Conservation (phyloP, 2,113 vertebrate species). For the Heterochromis multidens region DNA sequence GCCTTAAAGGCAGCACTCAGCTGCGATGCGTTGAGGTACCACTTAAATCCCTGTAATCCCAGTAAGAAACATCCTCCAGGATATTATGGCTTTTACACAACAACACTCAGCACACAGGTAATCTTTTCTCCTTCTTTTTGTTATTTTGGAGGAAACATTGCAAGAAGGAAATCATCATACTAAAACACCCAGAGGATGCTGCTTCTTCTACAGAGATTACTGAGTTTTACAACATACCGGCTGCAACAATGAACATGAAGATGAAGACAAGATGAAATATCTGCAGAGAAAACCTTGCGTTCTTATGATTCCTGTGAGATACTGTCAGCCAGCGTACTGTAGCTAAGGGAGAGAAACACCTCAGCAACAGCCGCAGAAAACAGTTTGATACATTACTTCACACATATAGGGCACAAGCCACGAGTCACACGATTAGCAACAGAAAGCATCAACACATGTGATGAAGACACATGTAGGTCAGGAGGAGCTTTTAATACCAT, state of each 20-base stretch:
- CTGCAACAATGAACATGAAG: not conserved
- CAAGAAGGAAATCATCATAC: not conserved
- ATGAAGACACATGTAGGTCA: not conserved
- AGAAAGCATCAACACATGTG: not conserved
- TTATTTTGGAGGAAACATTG: not conserved
- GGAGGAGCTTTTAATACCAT: not conserved
- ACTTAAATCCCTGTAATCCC: conserved; percentile 1
- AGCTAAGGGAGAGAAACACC: not conserved
- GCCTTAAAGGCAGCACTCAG: conserved; percentile 35
- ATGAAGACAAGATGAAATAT: not conserved
- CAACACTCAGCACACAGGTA: not conserved
- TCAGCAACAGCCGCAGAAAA: not conserved
- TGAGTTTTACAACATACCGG: not conserved
- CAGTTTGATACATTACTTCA: not conserved
- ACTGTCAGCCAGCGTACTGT: not conserved
- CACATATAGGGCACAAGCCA: not conserved
- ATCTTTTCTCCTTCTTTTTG: not conserved
- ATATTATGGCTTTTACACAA: not conserved
- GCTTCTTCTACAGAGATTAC: not conserved
- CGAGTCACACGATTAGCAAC: not conserved
- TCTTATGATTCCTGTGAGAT: not conserved
- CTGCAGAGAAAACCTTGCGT: not conserved
- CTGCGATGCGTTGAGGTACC: conserved; percentile 19
- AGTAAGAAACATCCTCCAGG: not conserved
- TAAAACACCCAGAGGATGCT: not conserved